Evolutionary conservation across 2,113 vertebrate species (phyloP).

Genomic region (Zeus faber): DNA sequence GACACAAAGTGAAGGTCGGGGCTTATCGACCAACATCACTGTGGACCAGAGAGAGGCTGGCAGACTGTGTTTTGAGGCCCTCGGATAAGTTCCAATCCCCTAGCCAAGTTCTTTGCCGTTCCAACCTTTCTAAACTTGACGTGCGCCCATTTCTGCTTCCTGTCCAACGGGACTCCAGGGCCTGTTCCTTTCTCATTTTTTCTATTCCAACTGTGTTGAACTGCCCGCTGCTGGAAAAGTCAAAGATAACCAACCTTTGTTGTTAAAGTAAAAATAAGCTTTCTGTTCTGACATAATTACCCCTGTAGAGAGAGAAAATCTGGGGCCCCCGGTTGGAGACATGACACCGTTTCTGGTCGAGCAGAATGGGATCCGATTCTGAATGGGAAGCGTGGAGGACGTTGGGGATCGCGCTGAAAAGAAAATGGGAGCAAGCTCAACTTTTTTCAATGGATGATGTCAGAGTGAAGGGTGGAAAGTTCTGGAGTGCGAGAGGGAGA

Average conservation of each 20-base stretch:
- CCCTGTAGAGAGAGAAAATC: conserved; percentile 15
- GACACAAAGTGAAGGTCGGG: too few species aligned
- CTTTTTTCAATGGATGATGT: conserved; percentile 24
- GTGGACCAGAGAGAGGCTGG: conserved; percentile 1
- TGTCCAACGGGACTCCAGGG: conserved; percentile 35
- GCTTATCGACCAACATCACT: not conserved
- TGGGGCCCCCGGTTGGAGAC: conserved; percentile 20
- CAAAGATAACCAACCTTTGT: too few species aligned
- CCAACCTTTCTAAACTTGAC: too few species aligned
- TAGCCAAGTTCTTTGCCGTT: too few species aligned
- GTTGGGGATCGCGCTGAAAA: not conserved
- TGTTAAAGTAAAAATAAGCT: conserved; percentile 11
- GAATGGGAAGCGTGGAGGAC: not conserved
- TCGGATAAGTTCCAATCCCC: not conserved
- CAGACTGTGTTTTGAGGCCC: not conserved
- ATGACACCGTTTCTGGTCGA: conserved; percentile 1
- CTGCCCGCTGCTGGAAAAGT: conserved; percentile 27
- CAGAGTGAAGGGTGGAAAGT: conserved; percentile 12
- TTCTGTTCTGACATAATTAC: conserved; percentile 39
- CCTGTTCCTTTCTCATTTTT: conserved; percentile 15
- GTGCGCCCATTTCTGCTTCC: conserved; percentile 29
- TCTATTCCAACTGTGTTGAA: conserved; percentile 24
- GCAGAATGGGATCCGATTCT: not conserved
- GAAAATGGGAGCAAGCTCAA: conserved; percentile 23
- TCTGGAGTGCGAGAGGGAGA: not conserved